Evolutionary conservation across 2,797 vertebrate species (phyloP), one percentile per base, ranked within the genome.

Genomic region (Anableps anableps): DNA sequence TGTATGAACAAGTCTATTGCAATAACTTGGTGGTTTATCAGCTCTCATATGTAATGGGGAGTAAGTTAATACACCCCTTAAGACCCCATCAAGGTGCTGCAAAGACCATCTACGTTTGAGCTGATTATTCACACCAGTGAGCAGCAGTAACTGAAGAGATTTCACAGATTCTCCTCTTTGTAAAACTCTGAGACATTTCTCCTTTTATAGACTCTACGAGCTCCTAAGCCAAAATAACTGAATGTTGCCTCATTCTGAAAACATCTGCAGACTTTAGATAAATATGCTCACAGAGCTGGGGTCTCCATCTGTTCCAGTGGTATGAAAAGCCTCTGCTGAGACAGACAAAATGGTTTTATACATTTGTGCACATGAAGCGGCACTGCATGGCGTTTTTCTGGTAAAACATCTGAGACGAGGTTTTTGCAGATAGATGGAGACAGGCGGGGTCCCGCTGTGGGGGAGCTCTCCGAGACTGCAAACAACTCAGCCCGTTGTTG

Each of bases 381-480:
- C 41, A 16, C 68, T 71, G 68, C 68, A 3, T 16, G 64, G 45
- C 23, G 7, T 43, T 71, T 71, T 45, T 45, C 38, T 70, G 11
- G 23, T 43, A 16, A 66, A 38, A 68, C 64, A 41, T 68, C 36
- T 41, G 4, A n/a, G n/a, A 58, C 7, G 10, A 13, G 55, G 55
- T 29, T 58, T 29, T 29, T 29, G 55, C 26, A 29, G 13, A 29
- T 3, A 29, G 55, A 58, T 13, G 55, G n/a, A n/a, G 26, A 58
- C 10, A 58, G 51, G 26, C 55, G 26, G 26, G n/a, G 38, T 70
- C 66, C 14, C 41, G 13, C 68, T n/a, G 23, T n/a, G 41, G 68
- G 68, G 23, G 68, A 70, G 31, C 41, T 38, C 36, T 85, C 73
- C 29, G 43, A 0, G 71, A 76, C 23, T 23, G 83, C 79, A 90